These are phyloP conservation scores for Poecilus cupreus DNA, from an alignment of 2,888 invertebrate genomes.

Conservation along the genomic window DNA sequence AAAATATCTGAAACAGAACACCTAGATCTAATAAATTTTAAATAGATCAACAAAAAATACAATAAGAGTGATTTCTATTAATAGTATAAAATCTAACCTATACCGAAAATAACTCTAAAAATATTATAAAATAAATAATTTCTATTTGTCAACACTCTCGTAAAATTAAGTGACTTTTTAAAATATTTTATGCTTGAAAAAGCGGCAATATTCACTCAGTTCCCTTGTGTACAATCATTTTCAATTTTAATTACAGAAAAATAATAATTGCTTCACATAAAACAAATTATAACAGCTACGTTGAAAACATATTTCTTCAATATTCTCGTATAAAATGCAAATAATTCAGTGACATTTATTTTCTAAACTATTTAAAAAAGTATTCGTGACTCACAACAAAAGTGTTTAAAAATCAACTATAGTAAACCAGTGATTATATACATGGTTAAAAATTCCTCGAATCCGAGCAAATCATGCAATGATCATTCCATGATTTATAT, in stretches of 20 bases:
- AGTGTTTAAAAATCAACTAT: background rate
- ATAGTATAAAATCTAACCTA: constrained; percentile 27
- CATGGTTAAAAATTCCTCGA: background rate
- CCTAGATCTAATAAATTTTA: background rate
- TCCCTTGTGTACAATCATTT: constrained; percentile 32
- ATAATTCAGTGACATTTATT: background rate
- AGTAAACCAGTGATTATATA: background rate
- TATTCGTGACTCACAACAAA: constrained; percentile 20
- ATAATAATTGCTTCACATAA: background rate
- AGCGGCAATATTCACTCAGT: constrained; percentile 11
- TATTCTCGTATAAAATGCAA: constrained; percentile 2
- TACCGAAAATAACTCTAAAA: constrained; percentile 15
- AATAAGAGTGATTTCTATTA: background rate
- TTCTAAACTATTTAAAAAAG: background rate
- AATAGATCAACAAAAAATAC: constrained; percentile 1
- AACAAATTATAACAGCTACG: background rate
- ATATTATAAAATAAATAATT: background rate
- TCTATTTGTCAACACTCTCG: background rate
- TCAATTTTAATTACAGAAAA: constrained; percentile 15
- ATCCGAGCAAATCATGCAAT: background rate
- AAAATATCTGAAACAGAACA: constrained; percentile 1
- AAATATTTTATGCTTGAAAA: constrained; percentile 12
- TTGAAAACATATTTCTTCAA: background rate
- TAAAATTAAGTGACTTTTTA: constrained; percentile 2
- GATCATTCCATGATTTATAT: constrained; percentile 25